Evolutionary conservation across 2,797 vertebrate genomes (phyloP), one percentile per base, ranked within the genome.

Genomic region (Paedocypris micromegethes): DNA sequence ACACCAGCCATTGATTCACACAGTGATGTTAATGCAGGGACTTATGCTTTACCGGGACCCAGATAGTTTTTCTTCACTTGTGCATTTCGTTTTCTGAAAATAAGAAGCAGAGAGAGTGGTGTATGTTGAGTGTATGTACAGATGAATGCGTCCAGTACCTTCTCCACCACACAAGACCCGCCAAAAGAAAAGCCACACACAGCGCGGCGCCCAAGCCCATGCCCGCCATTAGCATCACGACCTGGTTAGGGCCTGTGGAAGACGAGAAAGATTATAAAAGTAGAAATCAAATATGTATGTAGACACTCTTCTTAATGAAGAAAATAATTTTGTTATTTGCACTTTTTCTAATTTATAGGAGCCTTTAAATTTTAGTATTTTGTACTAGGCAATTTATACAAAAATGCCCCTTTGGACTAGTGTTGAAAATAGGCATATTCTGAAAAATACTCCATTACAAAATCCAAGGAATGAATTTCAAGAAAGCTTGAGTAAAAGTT

Each of bases 161-260:
- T 83, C 86, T 89, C 77, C 85, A 90, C 86, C 69, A 86, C 80
- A 89, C 89, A 73, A 94, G 74, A 69, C 90, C 90, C 64, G 78
- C 85, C 80, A 93, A 53, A 73, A 94, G 83, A 81, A 90, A 87
- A 45, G 86, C 80, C 53, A 83, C 82, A 51, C 90, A 92, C 73
- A 88, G 84, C 4, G 92, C 76, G 49, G 92, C 79, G 0, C 87
- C 89, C 63, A 91, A 83, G 0, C 90, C 88, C 48, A 89, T 80
- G 5, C 90, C 89, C 77, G 92, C 88, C 38, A 88, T 87, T 64
- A 91, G 79, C 47, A 92, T 81, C 4, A 93, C 75, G 4, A 85
- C 77, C 75, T 86, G 84, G 8, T 79, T 86, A 68, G 88, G 86
- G 61, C 72, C 93, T 95, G 60, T 63, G 47, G 23, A 23, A 23